Evolutionary conservation across 2,888 invertebrate species (phyloP), one percentile per base, ranked within the genome.

Genomic region (Volucella inanis): DNA sequence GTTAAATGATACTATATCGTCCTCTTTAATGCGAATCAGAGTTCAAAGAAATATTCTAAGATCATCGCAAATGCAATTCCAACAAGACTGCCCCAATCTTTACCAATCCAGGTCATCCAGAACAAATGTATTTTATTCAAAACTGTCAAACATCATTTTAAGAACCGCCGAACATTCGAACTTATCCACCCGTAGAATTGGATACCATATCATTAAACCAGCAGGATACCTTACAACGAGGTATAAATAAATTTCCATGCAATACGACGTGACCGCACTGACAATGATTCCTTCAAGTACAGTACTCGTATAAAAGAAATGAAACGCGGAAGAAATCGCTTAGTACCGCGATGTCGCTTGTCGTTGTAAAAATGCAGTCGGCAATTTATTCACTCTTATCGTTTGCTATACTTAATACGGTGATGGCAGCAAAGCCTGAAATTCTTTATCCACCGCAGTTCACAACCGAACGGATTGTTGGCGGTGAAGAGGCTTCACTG

Each of bases 401-500:
- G 0, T 64, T 79, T 9, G 50, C 65, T 0, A 10, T 74, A 18
- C 14, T 59, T 0, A 39, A 38, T 0, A 43, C 0, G 12, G 18
- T 10, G 2, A 1, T 12, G 11, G 43, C 67, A 3, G 22, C n/a
- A 9, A 14, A 59, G 9, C 43, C 64, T 10, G 68, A 83, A 61
- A 18, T 71, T 11, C 67, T 87, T 15, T 84, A 65, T 54, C 87
- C 87, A 6, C 87, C 87, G n/a, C 87, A 87, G 12, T 87, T 80
- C 47, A 87, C 86, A 52, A 80, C 61, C 8, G 76, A 85, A 52
- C 91, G 91, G 12, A 91, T 91, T 78, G 91, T 91, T 80, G 91
- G 91, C 41, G 91, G 91, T 6, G 89, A 89, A 75, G 90, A 90
- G 39, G 91, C 91, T 0, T 76, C 88, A 11, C 88, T 88, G 2